Evolutionary conservation across 2,888 invertebrate species (phyloP).

Genomic region (Polydrusus pterygomalis): DNA sequence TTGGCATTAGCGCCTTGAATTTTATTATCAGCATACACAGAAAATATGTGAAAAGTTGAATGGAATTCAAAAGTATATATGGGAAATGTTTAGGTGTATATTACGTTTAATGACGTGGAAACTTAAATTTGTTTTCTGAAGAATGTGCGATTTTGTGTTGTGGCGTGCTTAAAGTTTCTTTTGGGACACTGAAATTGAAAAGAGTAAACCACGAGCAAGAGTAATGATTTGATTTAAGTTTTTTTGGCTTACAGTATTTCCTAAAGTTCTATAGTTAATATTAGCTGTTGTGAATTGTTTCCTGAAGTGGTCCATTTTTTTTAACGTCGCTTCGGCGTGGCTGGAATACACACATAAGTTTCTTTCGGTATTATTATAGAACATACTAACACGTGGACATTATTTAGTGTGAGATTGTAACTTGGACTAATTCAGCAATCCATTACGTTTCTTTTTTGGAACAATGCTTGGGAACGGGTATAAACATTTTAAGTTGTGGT

Average conservation of each 20-base stretch:
- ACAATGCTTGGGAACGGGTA: too few relatives aligned
- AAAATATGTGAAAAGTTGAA: slow-evolving; percentile 49
- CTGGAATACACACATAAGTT: too few relatives aligned
- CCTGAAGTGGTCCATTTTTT: too few relatives aligned
- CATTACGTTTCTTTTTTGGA: too few relatives aligned
- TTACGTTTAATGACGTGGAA: slow-evolving; percentile 58
- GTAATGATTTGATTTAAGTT: slow-evolving; percentile 27
- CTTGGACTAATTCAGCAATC: too few relatives aligned
- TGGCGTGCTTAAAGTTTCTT: slow-evolving; percentile 35
- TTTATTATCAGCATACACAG: slow-evolving; percentile 27
- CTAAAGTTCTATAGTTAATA: neutral
- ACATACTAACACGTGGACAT: too few relatives aligned
- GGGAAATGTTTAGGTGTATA: slow-evolving; percentile 38
- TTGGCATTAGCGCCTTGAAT: slow-evolving; percentile 26
- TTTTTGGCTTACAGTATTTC: slow-evolving; percentile 25
- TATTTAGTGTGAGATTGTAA: too few relatives aligned
- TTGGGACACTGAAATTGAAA: slow-evolving; percentile 25
- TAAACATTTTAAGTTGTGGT: too few relatives aligned
- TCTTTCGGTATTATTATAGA: too few relatives aligned
- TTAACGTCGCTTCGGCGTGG: too few relatives aligned
- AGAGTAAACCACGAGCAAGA: slow-evolving; percentile 28
- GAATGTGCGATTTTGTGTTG: slow-evolving; percentile 52
- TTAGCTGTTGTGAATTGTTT: neutral
- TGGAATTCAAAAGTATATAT: slow-evolving; percentile 40
- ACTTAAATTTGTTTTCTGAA: slow-evolving; percentile 59